Conservation (phyloP, 2,113 vertebrate genomes). For the Strix uralensis region DNA sequence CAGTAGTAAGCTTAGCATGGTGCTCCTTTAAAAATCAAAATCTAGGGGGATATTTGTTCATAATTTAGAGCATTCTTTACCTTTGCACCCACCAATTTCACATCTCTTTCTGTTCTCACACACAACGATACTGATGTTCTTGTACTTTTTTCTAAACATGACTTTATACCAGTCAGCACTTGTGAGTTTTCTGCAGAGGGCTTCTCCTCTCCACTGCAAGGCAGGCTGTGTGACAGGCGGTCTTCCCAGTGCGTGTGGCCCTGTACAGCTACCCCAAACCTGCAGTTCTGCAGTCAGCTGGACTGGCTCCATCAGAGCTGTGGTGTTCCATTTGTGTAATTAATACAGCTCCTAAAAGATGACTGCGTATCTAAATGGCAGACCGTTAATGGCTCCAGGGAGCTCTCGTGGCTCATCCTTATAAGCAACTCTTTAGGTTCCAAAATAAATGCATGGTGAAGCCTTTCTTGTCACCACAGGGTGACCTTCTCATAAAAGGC, state of each 20-base stretch:
- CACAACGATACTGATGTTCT: neutral
- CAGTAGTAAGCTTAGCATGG: neutral
- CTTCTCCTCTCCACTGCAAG: fast-evolving
- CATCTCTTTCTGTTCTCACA: neutral
- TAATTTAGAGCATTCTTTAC: neutral
- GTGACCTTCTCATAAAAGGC: slow-evolving; percentile 44
- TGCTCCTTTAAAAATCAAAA: neutral
- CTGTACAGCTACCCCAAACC: neutral
- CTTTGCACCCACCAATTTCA: neutral
- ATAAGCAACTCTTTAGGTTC: neutral
- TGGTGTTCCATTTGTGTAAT: slow-evolving; percentile 61
- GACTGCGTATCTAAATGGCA: neutral
- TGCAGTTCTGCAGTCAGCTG: slow-evolving; percentile 44
- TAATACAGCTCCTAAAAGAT: slow-evolving; percentile 58
- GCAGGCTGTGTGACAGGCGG: fast-evolving
- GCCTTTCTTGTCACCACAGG: neutral
- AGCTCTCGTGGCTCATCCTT: neutral
- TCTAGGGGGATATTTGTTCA: neutral
- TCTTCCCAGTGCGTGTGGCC: neutral
- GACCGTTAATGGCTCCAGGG: slow-evolving; percentile 34
- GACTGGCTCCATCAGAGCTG: slow-evolving; percentile 12
- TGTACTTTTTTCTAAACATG: neutral
- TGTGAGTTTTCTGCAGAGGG: neutral
- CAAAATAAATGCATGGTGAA: neutral
- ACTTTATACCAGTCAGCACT: neutral